These are phyloP conservation scores for Temnothorax curvispinosus DNA, from an alignment of 1,140 invertebrate genomes.

Conservation along the genomic window DNA sequence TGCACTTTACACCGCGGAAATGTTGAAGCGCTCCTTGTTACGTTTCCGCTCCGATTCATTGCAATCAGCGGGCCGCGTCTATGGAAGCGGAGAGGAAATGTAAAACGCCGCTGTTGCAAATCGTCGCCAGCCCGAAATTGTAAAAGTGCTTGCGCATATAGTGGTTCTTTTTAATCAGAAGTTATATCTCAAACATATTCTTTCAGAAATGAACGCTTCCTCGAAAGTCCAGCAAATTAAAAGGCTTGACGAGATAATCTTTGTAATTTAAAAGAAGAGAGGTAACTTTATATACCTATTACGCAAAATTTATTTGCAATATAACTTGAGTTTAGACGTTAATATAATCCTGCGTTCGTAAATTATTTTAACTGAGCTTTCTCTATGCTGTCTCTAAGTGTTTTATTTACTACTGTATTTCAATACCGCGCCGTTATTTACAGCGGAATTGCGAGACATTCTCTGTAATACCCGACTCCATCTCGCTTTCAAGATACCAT, in stretches of 20 bases:
- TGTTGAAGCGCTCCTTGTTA: conserved; percentile 59
- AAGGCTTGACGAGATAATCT: neutral
- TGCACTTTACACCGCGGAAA: conserved; percentile 36
- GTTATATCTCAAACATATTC: conserved; percentile 16
- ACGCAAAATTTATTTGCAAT: neutral
- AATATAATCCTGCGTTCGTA: neutral
- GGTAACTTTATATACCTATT: neutral
- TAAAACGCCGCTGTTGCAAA: conserved; percentile 24
- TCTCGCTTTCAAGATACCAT: neutral
- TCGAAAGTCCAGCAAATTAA: neutral
- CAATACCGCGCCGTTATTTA: conserved; percentile 15
- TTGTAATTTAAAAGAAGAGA: neutral
- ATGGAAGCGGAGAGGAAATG: conserved; percentile 20
- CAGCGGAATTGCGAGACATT: neutral
- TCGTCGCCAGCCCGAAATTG: conserved; percentile 27
- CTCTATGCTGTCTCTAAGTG: neutral
- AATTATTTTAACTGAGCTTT: conserved; percentile 8
- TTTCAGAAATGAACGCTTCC: neutral
- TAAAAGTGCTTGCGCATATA: conserved; percentile 39
- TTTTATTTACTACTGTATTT: conserved; percentile 4
- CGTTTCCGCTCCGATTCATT: conserved; percentile 63
- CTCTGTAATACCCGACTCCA: neutral
- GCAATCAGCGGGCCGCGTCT: conserved; percentile 56
- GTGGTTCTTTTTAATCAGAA: conserved; percentile 21
- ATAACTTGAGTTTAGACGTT: neutral